Evolutionary conservation across 1,140 invertebrate species (phyloP), one percentile per base, ranked within the genome.

Genomic region (Dendrolimus kikuchii): DNA sequence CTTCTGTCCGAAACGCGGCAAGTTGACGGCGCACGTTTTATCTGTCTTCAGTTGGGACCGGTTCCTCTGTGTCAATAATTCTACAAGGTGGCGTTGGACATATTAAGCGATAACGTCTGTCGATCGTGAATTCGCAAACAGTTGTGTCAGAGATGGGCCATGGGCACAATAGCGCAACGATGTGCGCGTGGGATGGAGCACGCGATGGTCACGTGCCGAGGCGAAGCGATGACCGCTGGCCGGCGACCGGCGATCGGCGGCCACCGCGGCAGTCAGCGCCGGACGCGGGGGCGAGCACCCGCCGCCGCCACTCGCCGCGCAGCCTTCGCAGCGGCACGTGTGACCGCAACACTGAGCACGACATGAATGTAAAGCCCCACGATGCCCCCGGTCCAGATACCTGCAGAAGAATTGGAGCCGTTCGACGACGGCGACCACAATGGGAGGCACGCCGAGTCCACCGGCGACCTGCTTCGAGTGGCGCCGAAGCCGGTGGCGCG

Each of bases 391-490:
- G 67, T 80, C 48, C 66, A 77, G 39, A 60, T 74, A 43, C 64
- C 77, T 6, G 64, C 74, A n/a, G 79, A 82, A 38, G 75, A 83
- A 37, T 57, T 82, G 41, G 71, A 79, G 50, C 83, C 88, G 8
- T 89, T 90, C 67, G 85, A 88, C 64, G 77, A 89, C 40, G 70
- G 89, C 57, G 88, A 88, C 71, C 66, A 77, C 53, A 87, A 88
- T 40, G 62, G 48, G 10, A 50, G 64, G 23, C 7, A 36, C 36
- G 43, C 41, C 23, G 51, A 49, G 9, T 37, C 45, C 36, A 9
- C 51, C 39, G 42, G 40, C 40, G 46, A 46, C 8, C 38, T n/a
- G 40, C 56, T 38, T 47, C 50, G 41, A 37, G 55, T 43, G 40
- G 52, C 54, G 50, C 53, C 44, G 42, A 53, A 42, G 49, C 58